Evolutionary conservation across 2,797 vertebrate genomes (phyloP).

Genomic region (Hafferia zeledoni): DNA sequence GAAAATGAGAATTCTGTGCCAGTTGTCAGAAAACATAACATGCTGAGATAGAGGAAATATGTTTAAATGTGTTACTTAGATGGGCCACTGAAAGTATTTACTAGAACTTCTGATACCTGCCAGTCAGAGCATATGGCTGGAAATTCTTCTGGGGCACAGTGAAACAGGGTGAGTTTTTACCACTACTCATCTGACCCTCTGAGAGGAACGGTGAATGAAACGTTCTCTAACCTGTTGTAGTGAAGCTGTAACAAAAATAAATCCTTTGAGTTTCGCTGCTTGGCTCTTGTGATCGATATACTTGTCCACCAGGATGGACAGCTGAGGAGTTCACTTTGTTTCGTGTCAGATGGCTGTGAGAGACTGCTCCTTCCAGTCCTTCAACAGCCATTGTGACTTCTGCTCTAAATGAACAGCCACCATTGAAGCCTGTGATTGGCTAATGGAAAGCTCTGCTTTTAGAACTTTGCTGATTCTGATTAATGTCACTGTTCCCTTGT

Average conservation of each 20-base stretch:
- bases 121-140: background rate
- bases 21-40: background rate
- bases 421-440: background rate
- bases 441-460: background rate
- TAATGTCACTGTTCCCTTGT: background rate
- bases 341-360: background rate
- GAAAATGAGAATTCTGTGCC: background rate
- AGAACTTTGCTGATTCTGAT: background rate
- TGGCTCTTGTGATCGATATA: accelerated
- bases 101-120: background rate
- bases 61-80: background rate
- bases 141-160: background rate
- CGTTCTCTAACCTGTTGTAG: background rate
- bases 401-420: background rate
- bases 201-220: background rate
- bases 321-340: background rate
- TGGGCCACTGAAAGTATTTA: background rate
- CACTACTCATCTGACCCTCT: background rate
- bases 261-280: background rate
- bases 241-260: background rate
- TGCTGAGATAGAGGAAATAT: background rate
- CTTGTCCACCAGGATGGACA: background rate
- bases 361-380: background rate
- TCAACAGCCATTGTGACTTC: background rate
- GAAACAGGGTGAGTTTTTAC: background rate